Evolutionary conservation across 2,113 vertebrate genomes (phyloP).

Genomic region (Sinocyclocheilus maitianheensis): DNA sequence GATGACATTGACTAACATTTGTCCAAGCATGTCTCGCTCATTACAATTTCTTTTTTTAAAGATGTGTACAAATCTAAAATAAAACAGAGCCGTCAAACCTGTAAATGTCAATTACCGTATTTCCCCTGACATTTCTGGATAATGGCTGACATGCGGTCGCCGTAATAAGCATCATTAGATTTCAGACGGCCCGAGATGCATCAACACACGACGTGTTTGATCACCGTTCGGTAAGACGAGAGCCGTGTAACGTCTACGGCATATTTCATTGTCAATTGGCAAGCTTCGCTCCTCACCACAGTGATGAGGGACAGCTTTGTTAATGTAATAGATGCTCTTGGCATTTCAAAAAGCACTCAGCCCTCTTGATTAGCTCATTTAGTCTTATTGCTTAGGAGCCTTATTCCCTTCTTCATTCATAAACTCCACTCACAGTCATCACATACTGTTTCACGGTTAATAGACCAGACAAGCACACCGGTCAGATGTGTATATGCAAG

Average conservation of each 20-base stretch:
- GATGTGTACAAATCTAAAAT: slow-evolving; percentile 60
- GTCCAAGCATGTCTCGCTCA: slow-evolving; percentile 83
- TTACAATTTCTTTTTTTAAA: slow-evolving; percentile 37
- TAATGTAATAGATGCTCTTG: slow-evolving; percentile 54
- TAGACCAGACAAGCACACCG: slow-evolving; percentile 11
- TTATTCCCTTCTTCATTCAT: slow-evolving; percentile 54
- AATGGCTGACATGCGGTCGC: slow-evolving; percentile 75
- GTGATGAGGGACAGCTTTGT: slow-evolving; percentile 46
- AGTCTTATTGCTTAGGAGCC: slow-evolving; percentile 52
- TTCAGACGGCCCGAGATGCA: slow-evolving; percentile 61
- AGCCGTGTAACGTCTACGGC: slow-evolving; percentile 41
- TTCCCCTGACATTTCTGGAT: slow-evolving; percentile 82
- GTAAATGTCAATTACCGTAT: slow-evolving; percentile 84
- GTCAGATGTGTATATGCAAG: neutral
- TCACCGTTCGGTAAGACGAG: slow-evolving; percentile 35
- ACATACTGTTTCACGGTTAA: slow-evolving; percentile 58
- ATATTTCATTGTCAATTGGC: slow-evolving; percentile 54
- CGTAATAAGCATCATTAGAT: slow-evolving; percentile 78
- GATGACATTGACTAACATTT: slow-evolving; percentile 80
- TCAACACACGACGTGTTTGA: slow-evolving; percentile 42
- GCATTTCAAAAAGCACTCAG: slow-evolving; percentile 61
- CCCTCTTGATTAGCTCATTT: slow-evolving; percentile 58
- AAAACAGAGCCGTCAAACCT: slow-evolving; percentile 62
- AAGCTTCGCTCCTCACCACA: slow-evolving; percentile 44
- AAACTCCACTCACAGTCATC: slow-evolving; percentile 46